Base-by-base conservation (phyloP, 2,113 vertebrate species). In the Daubentonia madagascariensis region DNA sequence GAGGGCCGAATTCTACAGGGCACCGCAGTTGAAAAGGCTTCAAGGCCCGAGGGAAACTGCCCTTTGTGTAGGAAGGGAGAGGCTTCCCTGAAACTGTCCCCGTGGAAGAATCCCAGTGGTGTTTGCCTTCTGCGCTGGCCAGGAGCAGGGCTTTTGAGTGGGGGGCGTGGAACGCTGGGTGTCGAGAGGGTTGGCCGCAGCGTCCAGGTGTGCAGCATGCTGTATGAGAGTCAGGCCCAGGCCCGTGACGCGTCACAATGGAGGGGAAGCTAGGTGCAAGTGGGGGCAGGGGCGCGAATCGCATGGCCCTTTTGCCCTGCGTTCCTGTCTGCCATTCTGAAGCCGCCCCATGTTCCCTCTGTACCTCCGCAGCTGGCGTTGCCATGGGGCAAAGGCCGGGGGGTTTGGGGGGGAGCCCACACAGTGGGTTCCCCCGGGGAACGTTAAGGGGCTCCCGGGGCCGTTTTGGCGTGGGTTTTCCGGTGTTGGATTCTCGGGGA, bases 381-480 rank as follows among this genome's bases (percentile, higher is more conserved):
- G 65, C 50, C 28, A 14, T 16, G n/a, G 4, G 30, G 20, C n/a
- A 30, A 9, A 12, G 45, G 13, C 16, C n/a, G 32, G n/a, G 32
- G 43, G 63, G 35, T 32, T 28, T 4, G 10, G 13, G 4, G 32
- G 37, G 37, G 13, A 37, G 23, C 2, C 37, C 23, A 7, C 2
- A 25, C 67, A 1, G 4, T 59, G n/a, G 70, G 23, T 50, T 12
- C n/a, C 8, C 48, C 25, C 3, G 35, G 63, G 48, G 30, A 17
- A 10, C 5, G 6, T n/a, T 6, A 35, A 17, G 3, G 4, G 32
- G 14, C 5, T 25, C 23, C 28, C 2, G 16, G 28, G n/a, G 3
- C 14, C 3, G 6, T n/a, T 52, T 32, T 37, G 20, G 32, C 17
- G 0, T 68, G n/a, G n/a, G n/a, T n/a, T n/a, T n/a, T n/a, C n/a